Evolutionary conservation across 2,797 vertebrate genomes (phyloP), one percentile per base, ranked within the genome.

Genomic region (Antennarius maculatus): DNA sequence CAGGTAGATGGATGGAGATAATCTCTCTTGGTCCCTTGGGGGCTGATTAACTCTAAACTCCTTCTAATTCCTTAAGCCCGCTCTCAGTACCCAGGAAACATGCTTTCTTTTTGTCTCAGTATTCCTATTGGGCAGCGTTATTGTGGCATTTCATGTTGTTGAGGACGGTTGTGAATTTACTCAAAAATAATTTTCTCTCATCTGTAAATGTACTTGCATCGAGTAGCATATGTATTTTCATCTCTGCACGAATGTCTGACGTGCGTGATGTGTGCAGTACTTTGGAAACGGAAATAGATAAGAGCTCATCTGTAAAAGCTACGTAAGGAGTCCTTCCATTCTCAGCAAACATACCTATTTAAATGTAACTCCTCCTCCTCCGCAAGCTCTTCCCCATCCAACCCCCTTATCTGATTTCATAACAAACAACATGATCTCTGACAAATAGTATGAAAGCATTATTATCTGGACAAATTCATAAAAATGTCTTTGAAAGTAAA

Each of bases 11-110:
- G 71, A 84, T 85, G 67, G 79, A 84, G 89, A 89, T 91, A 92
- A 92, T 91, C 90, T 90, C 66, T 83, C 75, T 83, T 84, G 85
- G 86, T 88, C 84, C 88, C 87, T 88, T 83, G 86, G 74, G 87
- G 80, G 78, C 76, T 83, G 89, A 92, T 92, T 92, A 90, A 86
- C 89, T 90, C 85, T 90, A 91, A 92, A 92, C 87, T 89, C 88
- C 87, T 71, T 79, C 84, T 92, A 92, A 92, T 88, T 87, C 89
- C 84, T 84, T 91, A 90, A 92, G 82, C 89, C 88, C 83, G 27
- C 88, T 83, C 77, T 79, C 71, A 69, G 87, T 72, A 72, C 75
- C 77, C 82, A 88, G 85, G 83, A 90, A 89, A 82, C 78, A 76
- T 86, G 85, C 82, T 87, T 89, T 88, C 83, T 80, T 77, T 82